Evolutionary conservation across 92 coral and sea anemone genomes (phyloP), one percentile per base, ranked within the genome.

Genomic region (Anthopleura xanthogrammica): DNA sequence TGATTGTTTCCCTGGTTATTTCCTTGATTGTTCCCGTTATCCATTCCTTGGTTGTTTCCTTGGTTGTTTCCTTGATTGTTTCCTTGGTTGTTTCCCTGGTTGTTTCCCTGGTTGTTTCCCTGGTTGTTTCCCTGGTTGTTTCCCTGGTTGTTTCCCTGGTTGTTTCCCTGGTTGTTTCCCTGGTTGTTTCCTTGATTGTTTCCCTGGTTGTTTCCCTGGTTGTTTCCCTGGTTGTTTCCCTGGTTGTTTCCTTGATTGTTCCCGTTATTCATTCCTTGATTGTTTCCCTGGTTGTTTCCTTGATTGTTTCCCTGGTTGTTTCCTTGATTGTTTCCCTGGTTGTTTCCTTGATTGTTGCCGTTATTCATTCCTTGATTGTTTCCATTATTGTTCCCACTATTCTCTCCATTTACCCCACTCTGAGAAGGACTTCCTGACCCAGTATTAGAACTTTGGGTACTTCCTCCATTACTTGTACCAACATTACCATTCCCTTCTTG

Each of bases 221-320:
- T 71, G 68, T 11, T 71, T 4, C 85, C 85, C 24, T 48, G 36
- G 12, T 50, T 82, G 52, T 68, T 82, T 5, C 85, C 85, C 13
- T 64, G 60, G 58, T 17, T 66, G 12, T 40, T 81, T 14, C 77
- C 77, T 62, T 41, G 39, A 80, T 64, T 80, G 55, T 66, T 80
- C 29, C 74, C 74, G 4, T 13, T 68, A 10, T 48, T 68, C 57
- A 54, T 54, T 24, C 74, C 74, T 12, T 23, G 17, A 66, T 60
- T 81, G 40, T 43, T 68, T 7, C 84, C 84, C 0, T 24, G 66
- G 54, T 41, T 81, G 1, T 22, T 57, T 22, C 84, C 84, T 54
- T 13, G 14, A 54, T 54, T 54, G 58, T 54, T 54, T 54, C 66
- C 65, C 23, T 20, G 19, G 2, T 12, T 54, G n/a, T 41, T 58